phyloP scores from a whole-genome alignment of 1,140 invertebrate genomes.

The Microplitis mediator region DNA sequence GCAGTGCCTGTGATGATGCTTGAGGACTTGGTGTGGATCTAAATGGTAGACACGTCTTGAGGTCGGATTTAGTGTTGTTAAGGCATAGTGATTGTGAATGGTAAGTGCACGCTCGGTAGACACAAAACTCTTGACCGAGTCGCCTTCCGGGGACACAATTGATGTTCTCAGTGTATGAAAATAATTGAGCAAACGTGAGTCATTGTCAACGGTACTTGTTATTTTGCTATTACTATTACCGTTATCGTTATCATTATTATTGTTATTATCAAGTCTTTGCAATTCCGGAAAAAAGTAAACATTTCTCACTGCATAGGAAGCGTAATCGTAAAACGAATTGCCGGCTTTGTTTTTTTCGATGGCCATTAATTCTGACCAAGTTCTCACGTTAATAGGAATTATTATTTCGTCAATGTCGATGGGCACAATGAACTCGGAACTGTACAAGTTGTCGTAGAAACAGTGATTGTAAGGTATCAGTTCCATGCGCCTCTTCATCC shows the following conservation, averaged over 20 bases:
- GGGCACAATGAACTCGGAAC: conserved; percentile 70
- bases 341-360: conserved; percentile 48
- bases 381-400: conserved; percentile 65
- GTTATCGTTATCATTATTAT: neutral
- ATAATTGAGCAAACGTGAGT: conserved; percentile 49
- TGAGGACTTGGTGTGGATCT: conserved; percentile 49
- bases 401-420: conserved; percentile 76
- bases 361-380: conserved; percentile 64
- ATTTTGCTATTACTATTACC: neutral
- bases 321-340: conserved; percentile 56
- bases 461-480: conserved; percentile 78
- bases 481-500: conserved; percentile 74
- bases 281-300: conserved; percentile 68
- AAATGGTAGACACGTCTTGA: conserved; percentile 61
- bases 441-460: conserved; percentile 71
- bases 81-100: conserved; percentile 77
- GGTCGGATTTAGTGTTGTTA: conserved; percentile 66
- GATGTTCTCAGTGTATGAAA: conserved; percentile 63
- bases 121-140: conserved; percentile 76
- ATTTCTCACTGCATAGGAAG: conserved; percentile 71
- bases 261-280: conserved; percentile 31
- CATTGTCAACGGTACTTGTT: neutral
- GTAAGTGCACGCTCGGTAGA: conserved; percentile 69
- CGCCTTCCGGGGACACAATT: conserved; percentile 67
- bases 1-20: conserved; percentile 53